phyloP scores from a whole-genome alignment of 1,140 invertebrate genomes.

The Drosophila suzukii region DNA sequence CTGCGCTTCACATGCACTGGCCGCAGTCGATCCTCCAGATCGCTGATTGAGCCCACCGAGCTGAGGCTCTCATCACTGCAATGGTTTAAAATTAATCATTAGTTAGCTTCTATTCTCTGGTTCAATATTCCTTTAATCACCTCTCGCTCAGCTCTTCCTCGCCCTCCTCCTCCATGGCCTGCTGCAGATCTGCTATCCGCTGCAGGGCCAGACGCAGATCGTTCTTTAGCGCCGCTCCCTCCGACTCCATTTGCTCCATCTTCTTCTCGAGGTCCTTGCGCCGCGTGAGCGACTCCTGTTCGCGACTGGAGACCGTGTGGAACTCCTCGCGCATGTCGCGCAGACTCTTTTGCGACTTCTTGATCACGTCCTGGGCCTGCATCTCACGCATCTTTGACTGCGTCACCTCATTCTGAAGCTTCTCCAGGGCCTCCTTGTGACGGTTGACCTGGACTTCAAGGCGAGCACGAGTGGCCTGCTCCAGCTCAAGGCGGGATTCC shows the following conservation, averaged over 20 bases:
- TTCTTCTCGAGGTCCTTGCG: slow-evolving; percentile 89
- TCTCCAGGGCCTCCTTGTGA: slow-evolving; percentile 93
- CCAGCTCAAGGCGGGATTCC: slow-evolving; percentile 94
- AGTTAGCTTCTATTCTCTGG: neutral
- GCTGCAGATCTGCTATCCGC: slow-evolving; percentile 93
- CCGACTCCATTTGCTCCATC: slow-evolving; percentile 88
- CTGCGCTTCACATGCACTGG: slow-evolving; percentile 75
- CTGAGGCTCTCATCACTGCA: slow-evolving; percentile 77
- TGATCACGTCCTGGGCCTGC: slow-evolving; percentile 90
- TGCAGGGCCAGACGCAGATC: slow-evolving; percentile 93
- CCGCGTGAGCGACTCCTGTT: slow-evolving; percentile 89
- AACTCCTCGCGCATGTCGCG: slow-evolving; percentile 91
- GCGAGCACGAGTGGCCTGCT: slow-evolving; percentile 92
- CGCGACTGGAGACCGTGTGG: slow-evolving; percentile 87
- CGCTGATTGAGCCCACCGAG: slow-evolving; percentile 78
- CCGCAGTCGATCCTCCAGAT: slow-evolving; percentile 77
- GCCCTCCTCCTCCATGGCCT: slow-evolving; percentile 93
- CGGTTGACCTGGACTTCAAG: slow-evolving; percentile 93
- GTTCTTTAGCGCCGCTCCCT: slow-evolving; percentile 87
- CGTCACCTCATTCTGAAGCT: slow-evolving; percentile 90
- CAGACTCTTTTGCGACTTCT: slow-evolving; percentile 89
- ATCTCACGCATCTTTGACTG: slow-evolving; percentile 89
- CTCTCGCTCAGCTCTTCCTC: slow-evolving; percentile 88
- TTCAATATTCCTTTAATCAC: slow-evolving; percentile 68
- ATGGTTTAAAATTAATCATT: neutral